Base-by-base conservation (phyloP, 2,113 vertebrate genomes). In the Oxyruncus cristatus region DNA sequence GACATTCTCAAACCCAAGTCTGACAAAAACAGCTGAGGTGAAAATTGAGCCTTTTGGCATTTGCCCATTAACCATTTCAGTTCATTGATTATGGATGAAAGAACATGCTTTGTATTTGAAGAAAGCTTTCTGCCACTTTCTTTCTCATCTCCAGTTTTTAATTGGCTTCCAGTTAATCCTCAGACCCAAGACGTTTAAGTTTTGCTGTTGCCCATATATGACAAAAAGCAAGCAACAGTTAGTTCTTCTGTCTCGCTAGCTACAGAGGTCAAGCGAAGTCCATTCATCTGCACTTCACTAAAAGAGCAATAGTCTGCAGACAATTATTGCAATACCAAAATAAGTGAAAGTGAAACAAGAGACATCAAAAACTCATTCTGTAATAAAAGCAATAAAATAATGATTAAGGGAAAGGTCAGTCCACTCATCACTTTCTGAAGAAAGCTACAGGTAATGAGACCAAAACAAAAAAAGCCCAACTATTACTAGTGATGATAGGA, bases 191-290 rank as follows among this genome's bases (percentile, higher is more conserved):
- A 73, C 11, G 12, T 35, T 79, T 37, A 91, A 73, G 42, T 74
- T 89, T 62, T 87, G 35, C 30, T 83, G 12, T 32, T 93, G 67
- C n/a, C 35, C 44, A 33, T 49, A 93, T 27, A 37, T 6, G 27
- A 90, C 44, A 66, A 89, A 88, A 88, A 88, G 28, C 65, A 92
- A 83, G 44, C 67, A 94, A 89, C 73, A 93, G 39, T 58, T 49
- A 27, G 44, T 33, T 61, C 19, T 63, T 73, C 35, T 58, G 28
- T 32, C 59, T 83, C 6, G 0, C 22, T 30, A 59, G 52, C 73
- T 67, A 15, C 62, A 81, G 52, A 68, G 52, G 44, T 93, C 77
- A 74, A 62, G 46, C 13, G 47, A 83, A 93, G 70, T 62, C 53
- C 42, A 49, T 47, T 46, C 27, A 78, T 28, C 39, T 41, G 55